Evolutionary conservation across 2,113 vertebrate genomes (phyloP), one percentile per base, ranked within the genome.

Genomic region (Nothoprocta pentlandii): DNA sequence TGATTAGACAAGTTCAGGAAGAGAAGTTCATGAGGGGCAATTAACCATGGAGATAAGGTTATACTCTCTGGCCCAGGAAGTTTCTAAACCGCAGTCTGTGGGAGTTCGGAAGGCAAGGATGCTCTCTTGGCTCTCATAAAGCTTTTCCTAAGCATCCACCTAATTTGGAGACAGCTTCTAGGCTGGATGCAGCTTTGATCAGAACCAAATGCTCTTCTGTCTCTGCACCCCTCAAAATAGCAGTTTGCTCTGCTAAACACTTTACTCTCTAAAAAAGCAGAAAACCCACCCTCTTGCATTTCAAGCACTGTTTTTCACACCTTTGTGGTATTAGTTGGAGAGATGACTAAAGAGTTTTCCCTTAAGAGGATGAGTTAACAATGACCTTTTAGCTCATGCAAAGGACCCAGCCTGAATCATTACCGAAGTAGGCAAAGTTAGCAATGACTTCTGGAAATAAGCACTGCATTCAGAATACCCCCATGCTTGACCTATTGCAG

Each of bases 401-500:
- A 12, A 89, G 78, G 78, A 90, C 70, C n/a, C 67, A 71, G 46
- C 74, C n/a, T 90, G 93, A 94, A 89, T 93, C 95, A 94, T 67
- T 74, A 59, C 56, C 22, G 28, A 66, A 7, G 14, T 34, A 87
- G 14, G 15, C 85, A 61, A 93, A 47, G 19, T 44, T 64, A 87
- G 78, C 78, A 81, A 5, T 49, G 87, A 67, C 46, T 95, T 74
- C 69, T 92, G 78, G 81, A 94, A 95, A 85, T 4, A 20, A 58
- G 21, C 20, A 39, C 20, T 71, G 66, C 58, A 3, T 25, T 58
- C 56, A 58, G 51, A 75, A 59, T 4, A 26, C 34, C 13, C 61
- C 1, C 0, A 20, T 77, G 30, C n/a, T 41, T 49, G 51, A 3
- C 56, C 15, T 70, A 3, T 41, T 10, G 36, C 19, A 3, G 7